Percentiles rank a stretch among this genome's conserved stretches.
phyloP scores from a whole-genome alignment of 2,888 invertebrate genomes.

The Tromatobia lineatoria region DNA sequence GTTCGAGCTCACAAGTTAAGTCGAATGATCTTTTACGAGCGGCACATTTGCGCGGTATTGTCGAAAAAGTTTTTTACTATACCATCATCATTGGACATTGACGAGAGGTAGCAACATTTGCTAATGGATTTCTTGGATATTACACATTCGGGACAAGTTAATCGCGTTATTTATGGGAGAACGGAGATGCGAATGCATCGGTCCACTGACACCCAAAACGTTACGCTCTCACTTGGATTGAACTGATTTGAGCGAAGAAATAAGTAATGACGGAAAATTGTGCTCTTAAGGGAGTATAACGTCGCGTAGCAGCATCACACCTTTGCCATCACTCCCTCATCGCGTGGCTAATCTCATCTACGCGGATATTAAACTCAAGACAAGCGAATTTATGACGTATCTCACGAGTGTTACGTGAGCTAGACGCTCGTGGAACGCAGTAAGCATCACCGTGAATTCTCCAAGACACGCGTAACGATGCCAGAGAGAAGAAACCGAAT shows the following conservation, averaged over 20 bases:
- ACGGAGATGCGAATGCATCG: background rate
- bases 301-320: too few relatives aligned
- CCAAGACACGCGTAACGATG: background rate
- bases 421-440: background rate
- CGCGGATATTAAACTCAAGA: slow-evolving; percentile 75
- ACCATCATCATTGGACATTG: slow-evolving; percentile 9
- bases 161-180: slow-evolving; percentile 10
- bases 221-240: slow-evolving; percentile 26
- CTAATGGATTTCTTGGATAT: slow-evolving; percentile 31
- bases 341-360: slow-evolving; percentile 81
- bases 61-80: background rate
- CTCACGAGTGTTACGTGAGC: background rate
- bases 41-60: slow-evolving; percentile 1
- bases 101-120: slow-evolving; percentile 3
- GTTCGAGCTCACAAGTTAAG: slow-evolving; percentile 18
- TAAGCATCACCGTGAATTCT: background rate
- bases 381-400: slow-evolving; percentile 61
- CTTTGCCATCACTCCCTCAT: too few relatives aligned
- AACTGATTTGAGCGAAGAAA: slow-evolving; percentile 23
- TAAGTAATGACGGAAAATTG: slow-evolving; percentile 55
- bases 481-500: background rate
- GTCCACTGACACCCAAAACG: too few relatives aligned
- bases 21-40: slow-evolving; percentile 31
- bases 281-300: slow-evolving; percentile 44
- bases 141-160: slow-evolving; percentile 15